Conservation (phyloP, 2,797 vertebrate genomes). For the Thunnus albacares region DNA sequence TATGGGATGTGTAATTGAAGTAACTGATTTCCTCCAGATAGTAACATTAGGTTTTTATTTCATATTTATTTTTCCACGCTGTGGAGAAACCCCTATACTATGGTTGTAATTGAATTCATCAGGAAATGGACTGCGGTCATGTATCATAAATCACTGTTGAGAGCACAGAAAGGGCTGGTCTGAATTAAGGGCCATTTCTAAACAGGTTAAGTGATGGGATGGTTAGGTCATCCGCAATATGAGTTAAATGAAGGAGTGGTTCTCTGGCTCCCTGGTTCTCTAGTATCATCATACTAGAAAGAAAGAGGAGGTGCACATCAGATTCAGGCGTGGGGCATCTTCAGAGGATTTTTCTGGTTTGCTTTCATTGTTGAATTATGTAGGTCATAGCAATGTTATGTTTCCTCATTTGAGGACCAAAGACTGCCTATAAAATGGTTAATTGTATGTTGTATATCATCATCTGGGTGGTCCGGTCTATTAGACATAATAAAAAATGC, state of each 20-base stretch:
- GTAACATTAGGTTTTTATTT: not conserved
- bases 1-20: not conserved
- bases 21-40: not conserved
- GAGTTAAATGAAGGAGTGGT: slow-evolving; percentile 59
- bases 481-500: not conserved
- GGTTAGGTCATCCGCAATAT: slow-evolving; percentile 69
- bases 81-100: slow-evolving; percentile 31
- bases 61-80: not conserved
- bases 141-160: slow-evolving; percentile 80
- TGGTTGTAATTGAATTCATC: slow-evolving; percentile 71
- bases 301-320: slow-evolving; percentile 31
- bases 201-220: slow-evolving; percentile 79
- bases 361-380: slow-evolving; percentile 45
- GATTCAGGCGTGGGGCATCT: slow-evolving; percentile 31
- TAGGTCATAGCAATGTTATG: slow-evolving; percentile 51
- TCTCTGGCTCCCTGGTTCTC: slow-evolving; percentile 35
- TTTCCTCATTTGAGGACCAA: not conserved
- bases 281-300: slow-evolving; percentile 29
- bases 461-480: not conserved
- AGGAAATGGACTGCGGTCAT: slow-evolving; percentile 69
- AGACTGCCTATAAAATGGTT: not conserved
- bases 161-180: slow-evolving; percentile 62
- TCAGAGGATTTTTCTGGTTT: slow-evolving; percentile 31
- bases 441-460: not conserved
- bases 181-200: slow-evolving; percentile 68